Evolutionary conservation across 2,797 vertebrate species (phyloP), one percentile per base, ranked within the genome.

Genomic region (Erithacus rubecula): DNA sequence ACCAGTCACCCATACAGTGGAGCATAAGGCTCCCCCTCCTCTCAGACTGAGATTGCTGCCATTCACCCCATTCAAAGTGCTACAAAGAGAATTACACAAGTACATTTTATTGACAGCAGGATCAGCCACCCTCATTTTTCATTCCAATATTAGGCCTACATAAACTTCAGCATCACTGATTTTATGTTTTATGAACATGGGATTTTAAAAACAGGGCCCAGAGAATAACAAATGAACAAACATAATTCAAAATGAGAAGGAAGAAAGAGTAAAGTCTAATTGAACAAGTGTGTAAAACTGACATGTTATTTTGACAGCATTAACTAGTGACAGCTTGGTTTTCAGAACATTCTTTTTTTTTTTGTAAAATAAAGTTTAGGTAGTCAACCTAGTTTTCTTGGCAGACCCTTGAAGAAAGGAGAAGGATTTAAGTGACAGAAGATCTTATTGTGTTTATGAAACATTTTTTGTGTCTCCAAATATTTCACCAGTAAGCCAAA

Each of bases 161-260:
- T 53, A 88, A 89, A 82, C 46, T 67, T 87, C 27, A 46, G 58
- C 27, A 76, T 81, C 23, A 83, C 43, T 80, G 77, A 76, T 89
- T 95, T 94, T 91, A 87, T 51, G 36, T 67, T 95, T 86, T 88
- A 18, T 80, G 91, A 89, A 81, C 36, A 51, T 19, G 15, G n/a
- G 34, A 74, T n/a, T 70, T 32, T 51, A 62, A 92, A 86, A 58
- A 90, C 76, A 52, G 19, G 43, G 19, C 32, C n/a, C 39, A 24
- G 14, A 77, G 62, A 78, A 49, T 43, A 90, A 87, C 4, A 79
- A 94, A 87, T 58, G 14, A 29, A 78, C 11, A 63, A 79, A 93
- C 19, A 32, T 9, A 1, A 15, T 79, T 87, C 26, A 55, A 81
- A 92, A 86, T 2, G 6, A 87, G 29, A 75, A 24, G 21, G 43